A percentile compares a stretch with the other conserved stretches of the same genome.
These are phyloP conservation scores for Panthera uncia DNA, from an alignment of 2,113 vertebrate genomes.

Conservation along the genomic window DNA sequence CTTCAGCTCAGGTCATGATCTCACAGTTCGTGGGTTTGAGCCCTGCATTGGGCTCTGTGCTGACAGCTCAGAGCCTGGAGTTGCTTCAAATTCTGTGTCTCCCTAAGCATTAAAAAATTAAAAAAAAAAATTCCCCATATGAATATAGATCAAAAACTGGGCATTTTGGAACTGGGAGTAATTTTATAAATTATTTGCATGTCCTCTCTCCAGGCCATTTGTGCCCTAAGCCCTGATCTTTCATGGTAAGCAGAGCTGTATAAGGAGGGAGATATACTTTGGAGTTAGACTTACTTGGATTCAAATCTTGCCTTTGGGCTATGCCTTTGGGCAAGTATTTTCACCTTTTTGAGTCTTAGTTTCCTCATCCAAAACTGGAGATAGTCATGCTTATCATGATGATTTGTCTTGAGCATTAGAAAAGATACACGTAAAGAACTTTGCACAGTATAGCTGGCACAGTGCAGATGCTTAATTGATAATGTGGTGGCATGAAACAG, in stretches of 20 bases:
- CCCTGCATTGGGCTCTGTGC: no score
- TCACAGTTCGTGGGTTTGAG: no score
- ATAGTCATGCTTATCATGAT: background rate
- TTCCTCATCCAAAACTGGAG: constrained; percentile 42
- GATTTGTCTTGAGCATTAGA: background rate
- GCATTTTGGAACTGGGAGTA: constrained; percentile 26
- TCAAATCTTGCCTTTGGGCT: background rate
- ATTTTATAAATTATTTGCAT: constrained; percentile 32
- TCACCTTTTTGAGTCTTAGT: constrained; percentile 48
- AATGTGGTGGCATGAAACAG: background rate
- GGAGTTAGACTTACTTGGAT: constrained; percentile 35
- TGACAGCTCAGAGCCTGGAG: no score
- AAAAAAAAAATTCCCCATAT: background rate
- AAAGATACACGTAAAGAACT: background rate
- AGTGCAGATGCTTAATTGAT: background rate
- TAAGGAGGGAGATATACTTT: constrained; percentile 12
- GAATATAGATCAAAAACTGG: constrained; percentile 44
- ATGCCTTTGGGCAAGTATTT: background rate
- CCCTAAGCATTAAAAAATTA: no score
- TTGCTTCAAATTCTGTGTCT: no score
- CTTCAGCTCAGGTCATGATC: no score
- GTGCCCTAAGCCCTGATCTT: constrained; percentile 5
- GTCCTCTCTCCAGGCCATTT: background rate
- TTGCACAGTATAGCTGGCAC: background rate
- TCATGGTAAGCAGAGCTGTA: background rate